Base-by-base conservation (phyloP, 2,888 invertebrate genomes). In the Archips crataeganus region DNA sequence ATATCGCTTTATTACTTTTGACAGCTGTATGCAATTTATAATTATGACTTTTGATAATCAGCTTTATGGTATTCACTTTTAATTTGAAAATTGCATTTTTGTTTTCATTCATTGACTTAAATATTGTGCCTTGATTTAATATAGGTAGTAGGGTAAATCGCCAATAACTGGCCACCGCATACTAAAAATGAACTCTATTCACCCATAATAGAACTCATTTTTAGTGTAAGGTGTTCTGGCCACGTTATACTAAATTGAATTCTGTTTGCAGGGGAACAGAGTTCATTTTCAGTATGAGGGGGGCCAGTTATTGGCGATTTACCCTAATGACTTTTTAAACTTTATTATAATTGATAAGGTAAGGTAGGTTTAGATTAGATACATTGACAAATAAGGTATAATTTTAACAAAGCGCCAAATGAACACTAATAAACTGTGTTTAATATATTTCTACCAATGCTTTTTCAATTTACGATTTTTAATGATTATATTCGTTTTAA, bases 1-100 rank as follows among this genome's bases (percentile, higher is more conserved):
- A 70, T n/a, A 51, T 47, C 39, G 15, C 23, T 65, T 65, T 10
- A 36, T 23, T 59, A 10, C 13, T 64, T 63, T 23, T 64, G 60
- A 71, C 71, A 71, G 71, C 71, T 60, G 71, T 51, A 60, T 49
- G 71, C 71, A 65, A 23, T 59, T 70, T 34, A 59, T 32, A 23
- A 64, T 70, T 57, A 32, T 57, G 32, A 32, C 57, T 39, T 23
- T 23, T 11, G 23, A 3, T 32, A n/a, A 49, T 49, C 1, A 2
- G 13, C 13, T n/a, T n/a, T 49, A 49, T 4, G 1, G 47, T 47
- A 47, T n/a, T 13, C 49, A 49, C 5, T n/a, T 49, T 13, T 3
- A 49, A 6, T 49, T 13, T 49, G 3, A n/a, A 49, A 49, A 3
- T 49, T n/a, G 13, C 10, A 13, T 5, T 13, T 47, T 3, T 49